Percentiles rank a stretch among this genome's conserved stretches.
Conservation (phyloP, 2,797 vertebrate genomes). For the Trachops cirrhosus region DNA sequence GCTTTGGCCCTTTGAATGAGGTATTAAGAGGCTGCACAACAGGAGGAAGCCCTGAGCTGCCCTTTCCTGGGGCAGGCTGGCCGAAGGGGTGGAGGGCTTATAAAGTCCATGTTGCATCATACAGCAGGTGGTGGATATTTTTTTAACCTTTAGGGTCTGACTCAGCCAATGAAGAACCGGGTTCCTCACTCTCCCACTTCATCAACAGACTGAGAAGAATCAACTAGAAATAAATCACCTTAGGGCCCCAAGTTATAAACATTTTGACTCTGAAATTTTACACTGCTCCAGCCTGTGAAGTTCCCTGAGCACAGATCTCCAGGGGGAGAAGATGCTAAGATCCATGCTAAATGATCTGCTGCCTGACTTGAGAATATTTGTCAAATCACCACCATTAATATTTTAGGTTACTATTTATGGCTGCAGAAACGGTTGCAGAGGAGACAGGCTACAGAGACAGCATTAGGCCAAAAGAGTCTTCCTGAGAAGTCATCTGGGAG, state of each 20-base stretch:
- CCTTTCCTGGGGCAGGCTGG: not conserved
- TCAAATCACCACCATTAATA: constrained; percentile 57
- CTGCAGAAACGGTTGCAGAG: not conserved
- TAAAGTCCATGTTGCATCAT: not conserved
- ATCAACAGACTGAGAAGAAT: constrained; percentile 45
- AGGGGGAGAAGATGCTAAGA: constrained; percentile 21
- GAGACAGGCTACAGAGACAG: not conserved
- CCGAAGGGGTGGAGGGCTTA: not conserved
- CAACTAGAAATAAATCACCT: constrained; percentile 26
- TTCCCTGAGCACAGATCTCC: not conserved
- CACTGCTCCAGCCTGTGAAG: not conserved
- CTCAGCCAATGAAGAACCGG: not conserved
- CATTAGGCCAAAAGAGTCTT: not conserved
- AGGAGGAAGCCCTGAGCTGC: not conserved
- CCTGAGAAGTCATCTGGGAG: not conserved
- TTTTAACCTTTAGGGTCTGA: constrained; percentile 27
- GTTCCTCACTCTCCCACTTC: not conserved
- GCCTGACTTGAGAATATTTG: constrained; percentile 34
- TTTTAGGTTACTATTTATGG: constrained; percentile 60
- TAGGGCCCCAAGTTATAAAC: constrained; percentile 11
- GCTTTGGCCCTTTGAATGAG: not conserved
- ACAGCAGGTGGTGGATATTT: not conserved
- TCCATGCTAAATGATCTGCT: not conserved
- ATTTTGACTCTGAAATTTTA: not conserved
- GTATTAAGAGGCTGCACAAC: not conserved